phyloP scores from a whole-genome alignment of 2,888 invertebrate genomes.

The Oscheius sp. region DNA sequence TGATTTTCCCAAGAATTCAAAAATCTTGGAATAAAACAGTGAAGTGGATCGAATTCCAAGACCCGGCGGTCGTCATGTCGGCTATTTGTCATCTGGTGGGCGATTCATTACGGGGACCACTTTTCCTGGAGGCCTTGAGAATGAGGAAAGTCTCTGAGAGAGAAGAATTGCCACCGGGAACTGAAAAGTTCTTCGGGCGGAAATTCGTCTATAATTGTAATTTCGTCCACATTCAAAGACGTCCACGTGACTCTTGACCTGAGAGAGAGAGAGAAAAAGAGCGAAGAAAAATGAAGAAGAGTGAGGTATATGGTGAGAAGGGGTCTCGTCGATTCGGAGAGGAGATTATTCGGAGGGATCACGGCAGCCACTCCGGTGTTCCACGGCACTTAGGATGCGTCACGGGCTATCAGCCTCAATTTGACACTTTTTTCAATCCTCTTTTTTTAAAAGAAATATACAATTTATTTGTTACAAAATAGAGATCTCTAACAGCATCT shows the following conservation, averaged over 20 bases:
- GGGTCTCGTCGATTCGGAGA: not conserved
- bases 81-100: not conserved
- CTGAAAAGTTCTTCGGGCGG: not conserved
- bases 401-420: not conserved
- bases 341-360: conserved; percentile 26
- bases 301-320: not conserved
- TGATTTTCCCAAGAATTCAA: too few relatives aligned
- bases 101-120: not conserved
- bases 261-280: not conserved
- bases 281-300: not conserved
- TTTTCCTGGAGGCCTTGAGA: too few relatives aligned
- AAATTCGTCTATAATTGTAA: not conserved
- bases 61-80: not conserved
- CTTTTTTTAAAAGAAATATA: not conserved
- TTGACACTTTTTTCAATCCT: not conserved
- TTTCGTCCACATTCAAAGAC: not conserved
- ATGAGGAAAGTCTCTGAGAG: not conserved
- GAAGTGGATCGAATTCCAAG: not conserved
- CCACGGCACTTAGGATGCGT: not conserved
- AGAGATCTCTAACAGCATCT: conserved; percentile 40
- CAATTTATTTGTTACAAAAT: not conserved
- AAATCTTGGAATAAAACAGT: not conserved
- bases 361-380: conserved; percentile 4
- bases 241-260: too few relatives aligned
- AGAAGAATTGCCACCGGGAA: not conserved